These are phyloP conservation scores for Austrolebias charrua DNA, from an alignment of 2,797 vertebrate species.

Conservation along the genomic window DNA sequence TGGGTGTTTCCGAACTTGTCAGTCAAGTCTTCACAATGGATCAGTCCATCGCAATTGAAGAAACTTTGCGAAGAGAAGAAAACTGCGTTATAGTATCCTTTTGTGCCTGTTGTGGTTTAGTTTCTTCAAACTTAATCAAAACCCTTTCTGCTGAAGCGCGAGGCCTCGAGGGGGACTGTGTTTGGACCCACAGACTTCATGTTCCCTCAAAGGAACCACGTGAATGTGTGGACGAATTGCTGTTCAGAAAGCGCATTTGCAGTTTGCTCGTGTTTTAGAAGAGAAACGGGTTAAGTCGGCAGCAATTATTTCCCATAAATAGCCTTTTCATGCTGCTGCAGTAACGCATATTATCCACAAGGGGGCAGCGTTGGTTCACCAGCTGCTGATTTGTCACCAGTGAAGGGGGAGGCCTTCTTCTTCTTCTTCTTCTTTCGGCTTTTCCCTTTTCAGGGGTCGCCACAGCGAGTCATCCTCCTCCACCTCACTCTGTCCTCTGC, in stretches of 20 bases:
- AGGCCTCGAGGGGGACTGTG: slow-evolving; percentile 15
- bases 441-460: too few species aligned
- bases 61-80: slow-evolving; percentile 80
- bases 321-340: slow-evolving; percentile 26
- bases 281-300: slow-evolving; percentile 17
- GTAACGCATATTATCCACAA: slow-evolving; percentile 36
- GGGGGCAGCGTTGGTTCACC: slow-evolving; percentile 50
- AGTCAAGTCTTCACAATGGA: slow-evolving; percentile 80
- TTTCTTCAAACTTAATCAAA: neutral
- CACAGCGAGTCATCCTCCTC: too few species aligned
- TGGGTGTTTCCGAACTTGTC: slow-evolving; percentile 19
- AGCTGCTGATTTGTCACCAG: neutral
- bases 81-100: slow-evolving; percentile 92
- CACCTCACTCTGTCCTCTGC: too few species aligned
- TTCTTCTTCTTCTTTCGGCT: too few species aligned
- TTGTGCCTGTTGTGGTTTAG: neutral
- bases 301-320: slow-evolving; percentile 25
- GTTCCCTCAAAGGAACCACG: neutral
- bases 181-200: neutral
- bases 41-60: slow-evolving; percentile 91
- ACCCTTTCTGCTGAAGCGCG: neutral
- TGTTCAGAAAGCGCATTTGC: neutral
- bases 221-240: neutral
- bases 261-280: neutral
- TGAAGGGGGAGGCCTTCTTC: neutral